phyloP scores from a whole-genome alignment of 2,888 invertebrate species.

The Heterodera filipjevi region DNA sequence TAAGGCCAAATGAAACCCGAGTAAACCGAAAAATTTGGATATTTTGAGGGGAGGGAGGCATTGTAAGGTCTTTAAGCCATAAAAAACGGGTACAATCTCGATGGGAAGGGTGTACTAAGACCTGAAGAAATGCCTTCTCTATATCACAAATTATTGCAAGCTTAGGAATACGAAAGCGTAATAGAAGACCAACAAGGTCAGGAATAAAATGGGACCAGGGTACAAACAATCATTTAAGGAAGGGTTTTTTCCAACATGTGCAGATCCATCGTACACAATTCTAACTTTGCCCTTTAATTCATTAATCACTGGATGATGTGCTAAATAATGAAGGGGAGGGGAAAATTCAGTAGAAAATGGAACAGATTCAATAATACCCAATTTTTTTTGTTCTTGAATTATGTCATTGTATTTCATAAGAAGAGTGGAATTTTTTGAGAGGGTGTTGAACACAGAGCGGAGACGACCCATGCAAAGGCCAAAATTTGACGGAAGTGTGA shows the following conservation, averaged over 20 bases:
- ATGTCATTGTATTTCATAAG: slow-evolving; percentile 34
- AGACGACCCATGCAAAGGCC: not conserved
- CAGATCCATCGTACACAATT: slow-evolving; percentile 9
- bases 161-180: slow-evolving; percentile 35
- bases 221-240: slow-evolving; percentile 39
- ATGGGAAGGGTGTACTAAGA: slow-evolving; percentile 37
- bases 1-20: slow-evolving; percentile 43
- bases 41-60: slow-evolving; percentile 33
- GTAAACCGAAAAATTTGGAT: slow-evolving; percentile 37
- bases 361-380: slow-evolving; percentile 42
- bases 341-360: not conserved
- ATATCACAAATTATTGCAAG: slow-evolving; percentile 38
- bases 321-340: slow-evolving; percentile 13
- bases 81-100: slow-evolving; percentile 40
- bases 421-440: slow-evolving; percentile 8
- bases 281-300: not conserved
- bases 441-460: not conserved
- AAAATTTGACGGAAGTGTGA: slow-evolving; percentile 16
- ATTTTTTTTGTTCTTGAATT: slow-evolving; percentile 39
- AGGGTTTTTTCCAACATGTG: no score
- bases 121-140: slow-evolving; percentile 45
- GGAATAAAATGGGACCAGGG: slow-evolving; percentile 41
- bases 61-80: slow-evolving; percentile 32
- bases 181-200: slow-evolving; percentile 35
- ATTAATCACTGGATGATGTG: slow-evolving; percentile 3